phyloP scores from a whole-genome alignment of 2,888 invertebrate species.

The Trissoscelio sp. region DNA sequence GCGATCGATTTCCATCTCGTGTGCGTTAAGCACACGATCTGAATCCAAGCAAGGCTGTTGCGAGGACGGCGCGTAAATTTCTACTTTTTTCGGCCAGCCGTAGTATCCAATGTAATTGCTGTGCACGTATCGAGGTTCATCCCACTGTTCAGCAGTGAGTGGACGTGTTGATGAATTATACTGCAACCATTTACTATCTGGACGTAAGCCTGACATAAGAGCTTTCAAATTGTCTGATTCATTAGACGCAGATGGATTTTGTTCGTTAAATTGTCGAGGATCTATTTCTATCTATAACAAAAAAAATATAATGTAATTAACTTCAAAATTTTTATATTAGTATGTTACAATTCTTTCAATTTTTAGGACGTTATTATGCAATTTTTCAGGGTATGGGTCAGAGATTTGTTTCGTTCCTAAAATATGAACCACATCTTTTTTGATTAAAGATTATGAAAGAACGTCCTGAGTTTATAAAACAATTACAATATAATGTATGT shows the following conservation, averaged over 20 bases:
- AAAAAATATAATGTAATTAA: too few relatives aligned
- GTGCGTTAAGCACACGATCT: conserved; percentile 85
- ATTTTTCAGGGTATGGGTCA: too few relatives aligned
- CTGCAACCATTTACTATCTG: conserved; percentile 91
- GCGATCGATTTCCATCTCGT: conserved; percentile 87
- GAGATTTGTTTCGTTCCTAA: too few relatives aligned
- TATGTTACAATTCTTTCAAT: too few relatives aligned
- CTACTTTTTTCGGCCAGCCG: conserved; percentile 84
- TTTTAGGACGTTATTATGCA: too few relatives aligned
- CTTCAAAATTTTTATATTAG: too few relatives aligned
- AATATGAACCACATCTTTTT: too few relatives aligned
- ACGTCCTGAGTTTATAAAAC: too few relatives aligned
- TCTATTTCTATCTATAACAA: conserved; percentile 73
- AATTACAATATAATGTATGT: not conserved
- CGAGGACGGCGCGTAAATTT: conserved; percentile 87
- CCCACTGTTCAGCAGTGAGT: conserved; percentile 89
- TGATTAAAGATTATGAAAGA: too few relatives aligned
- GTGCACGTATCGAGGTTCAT: conserved; percentile 88
- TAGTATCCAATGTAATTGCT: conserved; percentile 86
- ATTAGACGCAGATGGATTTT: not conserved
- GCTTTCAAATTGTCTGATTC: not conserved
- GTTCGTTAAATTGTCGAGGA: conserved; percentile 44
- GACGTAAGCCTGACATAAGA: conserved; percentile 85
- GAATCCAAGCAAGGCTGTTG: conserved; percentile 87
- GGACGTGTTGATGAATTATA: conserved; percentile 87